Evolutionary conservation across 2,888 invertebrate species (phyloP).

Genomic region (Agrilus biguttatus): DNA sequence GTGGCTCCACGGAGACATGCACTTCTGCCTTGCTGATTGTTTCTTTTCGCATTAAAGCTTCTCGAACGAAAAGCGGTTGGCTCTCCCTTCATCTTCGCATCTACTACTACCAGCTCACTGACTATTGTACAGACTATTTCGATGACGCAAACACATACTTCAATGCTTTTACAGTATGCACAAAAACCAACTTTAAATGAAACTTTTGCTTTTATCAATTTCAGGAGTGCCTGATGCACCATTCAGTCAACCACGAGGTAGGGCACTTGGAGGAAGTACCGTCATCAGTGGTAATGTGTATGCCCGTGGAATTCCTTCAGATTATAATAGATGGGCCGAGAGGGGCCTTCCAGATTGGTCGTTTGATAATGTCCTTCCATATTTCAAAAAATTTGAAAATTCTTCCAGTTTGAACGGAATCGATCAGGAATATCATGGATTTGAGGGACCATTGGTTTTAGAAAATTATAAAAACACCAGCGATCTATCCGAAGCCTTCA

Average conservation of each 20-base stretch:
- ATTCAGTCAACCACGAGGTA: conserved; percentile 30
- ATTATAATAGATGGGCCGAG: conserved; percentile 42
- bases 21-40: too few relatives aligned
- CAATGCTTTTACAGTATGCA: too few relatives aligned
- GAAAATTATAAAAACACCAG: conserved; percentile 43
- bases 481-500: conserved; percentile 34
- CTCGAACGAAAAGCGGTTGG: too few relatives aligned
- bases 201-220: too few relatives aligned
- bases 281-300: conserved; percentile 43
- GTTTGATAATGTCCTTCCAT: conserved; percentile 42
- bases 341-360: conserved; percentile 41
- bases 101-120: too few relatives aligned
- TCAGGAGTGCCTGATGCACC: too few relatives aligned
- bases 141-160: too few relatives aligned
- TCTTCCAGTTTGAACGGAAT: conserved; percentile 36
- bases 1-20: too few relatives aligned
- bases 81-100: too few relatives aligned
- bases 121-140: too few relatives aligned
- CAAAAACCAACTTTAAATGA: too few relatives aligned
- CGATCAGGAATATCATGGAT: conserved; percentile 36
- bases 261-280: conserved; percentile 44
- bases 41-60: too few relatives aligned
- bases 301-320: conserved; percentile 35
- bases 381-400: conserved; percentile 45
- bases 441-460: conserved; percentile 42